These are phyloP conservation scores for Sphaerodactylus townsendi DNA, from an alignment of 2,113 vertebrate genomes.

Conservation along the genomic window DNA sequence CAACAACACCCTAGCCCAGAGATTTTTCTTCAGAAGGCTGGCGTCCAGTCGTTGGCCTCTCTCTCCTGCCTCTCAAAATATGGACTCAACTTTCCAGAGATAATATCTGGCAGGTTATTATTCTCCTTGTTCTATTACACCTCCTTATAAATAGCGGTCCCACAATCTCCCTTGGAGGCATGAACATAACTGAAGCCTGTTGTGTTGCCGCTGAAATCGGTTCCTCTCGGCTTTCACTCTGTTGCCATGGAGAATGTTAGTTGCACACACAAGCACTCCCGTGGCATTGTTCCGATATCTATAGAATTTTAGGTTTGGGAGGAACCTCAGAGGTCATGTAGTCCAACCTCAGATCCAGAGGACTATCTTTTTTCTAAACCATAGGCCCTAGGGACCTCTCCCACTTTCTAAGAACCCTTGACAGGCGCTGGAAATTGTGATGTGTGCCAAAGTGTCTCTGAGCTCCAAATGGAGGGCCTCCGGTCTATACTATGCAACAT, in stretches of 20 bases:
- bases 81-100: too few species aligned
- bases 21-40: too few species aligned
- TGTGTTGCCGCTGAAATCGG: neutral
- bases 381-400: neutral
- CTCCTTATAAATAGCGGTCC: neutral
- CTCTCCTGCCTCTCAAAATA: neutral
- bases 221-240: neutral
- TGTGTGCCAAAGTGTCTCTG: too few species aligned
- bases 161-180: neutral
- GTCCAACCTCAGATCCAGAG: neutral
- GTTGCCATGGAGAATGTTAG: conserved; percentile 6
- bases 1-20: too few species aligned
- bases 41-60: neutral
- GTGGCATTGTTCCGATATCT: neutral
- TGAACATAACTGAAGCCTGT: neutral
- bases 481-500: too few species aligned
- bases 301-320: neutral
- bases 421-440: too few species aligned
- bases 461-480: too few species aligned
- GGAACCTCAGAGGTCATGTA: neutral
- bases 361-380: neutral
- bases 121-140: neutral
- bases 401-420: too few species aligned
- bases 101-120: neutral
- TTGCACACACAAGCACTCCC: neutral